These are phyloP conservation scores for Clunio marinus DNA, from an alignment of 2,888 invertebrate species.

Conservation along the genomic window DNA sequence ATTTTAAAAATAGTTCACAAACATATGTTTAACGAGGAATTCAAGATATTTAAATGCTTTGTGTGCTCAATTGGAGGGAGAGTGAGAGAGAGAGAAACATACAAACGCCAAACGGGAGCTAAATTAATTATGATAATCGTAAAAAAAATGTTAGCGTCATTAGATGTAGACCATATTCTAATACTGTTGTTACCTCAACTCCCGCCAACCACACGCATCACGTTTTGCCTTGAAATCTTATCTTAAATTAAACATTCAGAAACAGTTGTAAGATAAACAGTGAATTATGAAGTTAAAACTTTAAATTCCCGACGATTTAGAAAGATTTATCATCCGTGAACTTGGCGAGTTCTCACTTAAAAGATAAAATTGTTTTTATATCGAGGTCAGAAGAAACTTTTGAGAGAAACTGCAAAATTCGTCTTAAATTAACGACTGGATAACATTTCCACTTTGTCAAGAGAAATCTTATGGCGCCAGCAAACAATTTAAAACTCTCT, in stretches of 20 bases:
- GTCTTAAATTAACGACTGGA: no score
- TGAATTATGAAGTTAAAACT: no score
- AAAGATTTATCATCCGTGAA: background rate
- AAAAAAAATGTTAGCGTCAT: background rate
- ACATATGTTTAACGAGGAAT: slow-evolving; percentile 2
- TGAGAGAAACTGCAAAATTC: no score
- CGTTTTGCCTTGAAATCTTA: slow-evolving; percentile 19
- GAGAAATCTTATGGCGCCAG: no score
- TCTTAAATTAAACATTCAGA: background rate
- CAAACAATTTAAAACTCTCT: no score
- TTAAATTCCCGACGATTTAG: slow-evolving; percentile 12
- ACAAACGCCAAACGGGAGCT: no score
- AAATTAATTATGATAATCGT: background rate
- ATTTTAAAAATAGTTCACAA: background rate
- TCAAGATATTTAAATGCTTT: background rate
- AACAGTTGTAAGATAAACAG: background rate
- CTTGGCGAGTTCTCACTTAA: no score
- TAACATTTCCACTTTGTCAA: no score
- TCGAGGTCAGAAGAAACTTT: no score
- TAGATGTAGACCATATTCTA: background rate
- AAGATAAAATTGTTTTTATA: no score
- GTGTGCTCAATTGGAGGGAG: background rate
- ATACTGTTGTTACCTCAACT: background rate
- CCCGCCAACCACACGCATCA: no score
- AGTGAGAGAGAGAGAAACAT: background rate